These are phyloP conservation scores for Girardia tigrina DNA, from an alignment of 2,888 invertebrate species.

Conservation along the genomic window DNA sequence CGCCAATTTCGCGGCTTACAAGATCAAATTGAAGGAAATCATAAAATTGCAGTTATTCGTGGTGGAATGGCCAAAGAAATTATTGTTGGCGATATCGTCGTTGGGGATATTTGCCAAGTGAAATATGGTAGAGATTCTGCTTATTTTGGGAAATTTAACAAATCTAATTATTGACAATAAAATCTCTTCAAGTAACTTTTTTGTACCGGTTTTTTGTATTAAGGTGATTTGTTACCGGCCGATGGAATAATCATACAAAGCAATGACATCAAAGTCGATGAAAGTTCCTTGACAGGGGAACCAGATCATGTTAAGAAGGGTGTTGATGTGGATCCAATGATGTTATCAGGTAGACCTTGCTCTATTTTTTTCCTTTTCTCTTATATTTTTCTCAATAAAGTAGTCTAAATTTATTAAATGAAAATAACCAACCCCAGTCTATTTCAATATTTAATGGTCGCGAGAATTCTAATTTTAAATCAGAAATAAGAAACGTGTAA, in stretches of 20 bases:
- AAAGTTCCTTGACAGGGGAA: constrained; percentile 95
- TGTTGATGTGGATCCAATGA: constrained; percentile 79
- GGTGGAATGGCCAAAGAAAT: constrained; percentile 79
- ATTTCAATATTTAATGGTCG: no score
- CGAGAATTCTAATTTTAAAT: no score
- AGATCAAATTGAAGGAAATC: constrained; percentile 92
- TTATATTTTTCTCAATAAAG: no score
- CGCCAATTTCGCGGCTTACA: constrained; percentile 95
- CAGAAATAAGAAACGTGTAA: no score
- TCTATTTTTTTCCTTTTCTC: no score
- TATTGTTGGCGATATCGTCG: constrained; percentile 85
- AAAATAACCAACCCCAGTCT: no score
- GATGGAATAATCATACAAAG: constrained; percentile 93
- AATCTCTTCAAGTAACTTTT: no score
- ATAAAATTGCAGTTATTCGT: constrained; percentile 90
- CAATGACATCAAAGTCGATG: constrained; percentile 96
- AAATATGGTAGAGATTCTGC: constrained; percentile 58
- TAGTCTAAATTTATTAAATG: no score
- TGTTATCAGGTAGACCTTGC: constrained; percentile 67
- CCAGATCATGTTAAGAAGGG: constrained; percentile 99
- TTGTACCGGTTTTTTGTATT: no score
- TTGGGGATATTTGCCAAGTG: constrained; percentile 89
- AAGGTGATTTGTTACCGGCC: constrained; percentile 80
- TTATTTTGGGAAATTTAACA: no score
- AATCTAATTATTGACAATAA: no score